Conservation (phyloP, 2,797 vertebrate genomes). For the Holocentrus rufus region DNA sequence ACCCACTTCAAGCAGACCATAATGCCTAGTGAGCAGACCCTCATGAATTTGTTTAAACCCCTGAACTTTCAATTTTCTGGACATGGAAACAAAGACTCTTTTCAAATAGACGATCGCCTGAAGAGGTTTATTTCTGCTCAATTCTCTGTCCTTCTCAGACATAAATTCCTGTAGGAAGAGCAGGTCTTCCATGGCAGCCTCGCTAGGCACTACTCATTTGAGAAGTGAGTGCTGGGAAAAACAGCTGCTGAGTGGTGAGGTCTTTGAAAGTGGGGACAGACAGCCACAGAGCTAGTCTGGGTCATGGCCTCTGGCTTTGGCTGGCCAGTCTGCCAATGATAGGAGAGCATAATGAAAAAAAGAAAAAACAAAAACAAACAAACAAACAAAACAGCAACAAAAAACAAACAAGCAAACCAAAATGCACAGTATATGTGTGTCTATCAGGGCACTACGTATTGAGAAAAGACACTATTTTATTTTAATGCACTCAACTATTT, state of each 20-base stretch:
- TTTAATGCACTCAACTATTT: neutral
- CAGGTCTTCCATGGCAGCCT: constrained; percentile 7
- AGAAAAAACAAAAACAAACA: neutral
- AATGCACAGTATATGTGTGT: too few species aligned
- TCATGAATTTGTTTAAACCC: constrained; percentile 15
- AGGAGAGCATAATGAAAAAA: neutral
- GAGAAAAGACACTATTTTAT: neutral
- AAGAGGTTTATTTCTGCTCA: constrained; percentile 18
- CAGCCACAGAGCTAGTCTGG: constrained; percentile 10
- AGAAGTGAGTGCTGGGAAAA: neutral
- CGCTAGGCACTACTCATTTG: neutral
- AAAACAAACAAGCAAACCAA: too few species aligned
- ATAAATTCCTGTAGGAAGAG: constrained; percentile 35
- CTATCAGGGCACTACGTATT: neutral
- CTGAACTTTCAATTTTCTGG: constrained; percentile 9
- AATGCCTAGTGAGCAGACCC: constrained; percentile 13
- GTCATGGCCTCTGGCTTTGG: constrained; percentile 7
- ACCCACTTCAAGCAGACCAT: neutral
- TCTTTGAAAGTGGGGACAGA: constrained; percentile 20
- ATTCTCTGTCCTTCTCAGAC: constrained; percentile 20
- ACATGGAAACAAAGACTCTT: constrained; percentile 4
- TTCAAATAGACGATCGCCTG: neutral
- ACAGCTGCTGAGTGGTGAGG: constrained; percentile 11
- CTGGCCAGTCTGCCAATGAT: constrained; percentile 13
- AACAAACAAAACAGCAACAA: too few species aligned